These are phyloP conservation scores for Netelia inedita DNA, from an alignment of 2,888 invertebrate genomes.

Conservation along the genomic window DNA sequence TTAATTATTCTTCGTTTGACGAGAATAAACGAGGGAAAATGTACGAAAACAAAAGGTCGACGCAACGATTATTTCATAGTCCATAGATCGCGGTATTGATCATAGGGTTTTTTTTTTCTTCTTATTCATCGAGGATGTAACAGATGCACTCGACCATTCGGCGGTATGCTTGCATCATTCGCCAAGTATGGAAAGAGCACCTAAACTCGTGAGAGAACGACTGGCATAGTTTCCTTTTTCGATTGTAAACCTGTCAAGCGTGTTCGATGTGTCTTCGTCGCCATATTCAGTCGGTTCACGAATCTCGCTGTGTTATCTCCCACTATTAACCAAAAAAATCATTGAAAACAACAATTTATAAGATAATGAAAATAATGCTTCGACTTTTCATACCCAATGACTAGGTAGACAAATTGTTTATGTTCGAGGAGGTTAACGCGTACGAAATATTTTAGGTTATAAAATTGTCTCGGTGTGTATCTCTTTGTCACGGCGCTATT, in stretches of 20 bases:
- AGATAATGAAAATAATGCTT: no score
- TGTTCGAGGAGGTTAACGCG: no score
- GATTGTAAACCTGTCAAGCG: constrained; percentile 73
- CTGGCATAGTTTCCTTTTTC: constrained; percentile 80
- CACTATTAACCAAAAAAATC: no score
- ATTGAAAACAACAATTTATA: no score
- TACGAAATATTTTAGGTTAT: no score
- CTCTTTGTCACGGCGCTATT: constrained; percentile 54
- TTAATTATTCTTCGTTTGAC: constrained; percentile 22
- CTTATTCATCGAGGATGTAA: background rate
- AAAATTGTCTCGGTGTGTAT: background rate
- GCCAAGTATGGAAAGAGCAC: constrained; percentile 69
- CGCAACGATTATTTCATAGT: background rate
- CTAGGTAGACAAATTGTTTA: no score
- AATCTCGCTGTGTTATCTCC: background rate
- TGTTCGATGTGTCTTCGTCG: constrained; percentile 59
- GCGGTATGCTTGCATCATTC: constrained; percentile 51
- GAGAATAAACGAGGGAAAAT: constrained; percentile 15
- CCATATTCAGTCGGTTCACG: constrained; percentile 63
- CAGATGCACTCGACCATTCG: background rate
- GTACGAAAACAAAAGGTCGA: background rate
- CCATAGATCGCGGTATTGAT: constrained; percentile 37
- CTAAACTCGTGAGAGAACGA: constrained; percentile 74
- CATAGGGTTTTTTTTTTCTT: constrained; percentile 21
- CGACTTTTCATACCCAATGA: no score